A percentile compares a stretch with the other conserved stretches of the same genome.
phyloP scores from a whole-genome alignment of 2,888 invertebrate genomes.

The Notodonta ziczac region DNA sequence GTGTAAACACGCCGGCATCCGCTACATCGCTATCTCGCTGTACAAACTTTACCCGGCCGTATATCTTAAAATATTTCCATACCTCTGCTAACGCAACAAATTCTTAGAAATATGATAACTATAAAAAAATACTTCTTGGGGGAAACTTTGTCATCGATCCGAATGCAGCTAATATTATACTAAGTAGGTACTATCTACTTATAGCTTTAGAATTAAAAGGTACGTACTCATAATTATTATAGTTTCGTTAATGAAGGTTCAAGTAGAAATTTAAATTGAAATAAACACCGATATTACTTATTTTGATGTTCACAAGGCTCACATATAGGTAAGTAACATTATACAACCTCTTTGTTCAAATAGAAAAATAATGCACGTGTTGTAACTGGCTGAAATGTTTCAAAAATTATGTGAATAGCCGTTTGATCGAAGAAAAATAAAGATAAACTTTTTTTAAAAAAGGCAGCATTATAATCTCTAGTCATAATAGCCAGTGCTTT shows the following conservation, averaged over 20 bases:
- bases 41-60: constrained; percentile 62
- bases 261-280: too few species aligned
- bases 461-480: not conserved
- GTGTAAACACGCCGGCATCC: constrained; percentile 66
- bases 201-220: too few species aligned
- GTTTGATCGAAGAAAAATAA: not conserved
- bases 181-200: too few species aligned
- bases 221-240: too few species aligned
- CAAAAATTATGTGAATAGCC: not conserved
- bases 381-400: not conserved
- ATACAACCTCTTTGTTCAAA: not conserved
- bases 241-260: too few species aligned
- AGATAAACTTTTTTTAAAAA: not conserved
- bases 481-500: not conserved
- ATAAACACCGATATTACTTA: too few species aligned
- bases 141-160: constrained; percentile 14
- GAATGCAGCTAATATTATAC: too few species aligned
- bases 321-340: too few species aligned
- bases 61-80: constrained; percentile 81
- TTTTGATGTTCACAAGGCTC: too few species aligned
- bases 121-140: constrained; percentile 24
- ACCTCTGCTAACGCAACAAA: constrained; percentile 55
- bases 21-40: constrained; percentile 72
- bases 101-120: constrained; percentile 60
- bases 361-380: not conserved